Evolutionary conservation across 2,797 vertebrate genomes (phyloP), one percentile per base, ranked within the genome.

Genomic region (Philypnodon macrostomus): DNA sequence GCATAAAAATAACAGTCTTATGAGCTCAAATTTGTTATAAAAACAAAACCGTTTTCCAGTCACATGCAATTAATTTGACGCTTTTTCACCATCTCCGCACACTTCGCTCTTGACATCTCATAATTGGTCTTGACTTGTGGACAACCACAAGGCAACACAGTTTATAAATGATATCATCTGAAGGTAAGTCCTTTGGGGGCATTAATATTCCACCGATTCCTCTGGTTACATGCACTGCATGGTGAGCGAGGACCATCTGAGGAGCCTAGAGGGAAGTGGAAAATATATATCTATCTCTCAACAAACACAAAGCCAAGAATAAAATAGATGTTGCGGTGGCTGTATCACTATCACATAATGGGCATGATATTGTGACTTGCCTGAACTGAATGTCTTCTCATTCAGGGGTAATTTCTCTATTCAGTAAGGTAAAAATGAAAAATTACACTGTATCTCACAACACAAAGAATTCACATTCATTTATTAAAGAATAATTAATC

Each of bases 141-240:
- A 37, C 36, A 30, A 47, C 66, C 34, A 3, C 46, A 9, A 49
- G 37, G 58, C 52, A 35, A 53, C 27, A 1, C 34, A 53, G 44
- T 53, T 70, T 71, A 73, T 75, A 75, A 67, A 56, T 38, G 70
- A 63, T 59, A 63, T 76, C 50, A 79, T 63, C 50, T 58, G 14
- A 45, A 57, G n/a, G n/a, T n/a, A n/a, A n/a, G n/a, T n/a, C 60
- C 53, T 55, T n/a, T 2, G 17, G 24, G 41, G 50, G 37, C 44
- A 45, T 67, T 40, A 1, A 53, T 75, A 64, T 55, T 69, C 45
- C 49, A 47, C 35, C 44, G 49, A 47, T 66, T 63, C 36, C 41
- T 48, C 42, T 35, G n/a, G 5, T 18, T 26, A 31, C 1, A 7
- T 16, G 18, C 42, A n/a, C 29, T 10, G 42, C 53, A 47, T 2